Evolutionary conservation across 2,113 vertebrate genomes (phyloP), one percentile per base, ranked within the genome.

Genomic region (Apodemus sylvaticus): DNA sequence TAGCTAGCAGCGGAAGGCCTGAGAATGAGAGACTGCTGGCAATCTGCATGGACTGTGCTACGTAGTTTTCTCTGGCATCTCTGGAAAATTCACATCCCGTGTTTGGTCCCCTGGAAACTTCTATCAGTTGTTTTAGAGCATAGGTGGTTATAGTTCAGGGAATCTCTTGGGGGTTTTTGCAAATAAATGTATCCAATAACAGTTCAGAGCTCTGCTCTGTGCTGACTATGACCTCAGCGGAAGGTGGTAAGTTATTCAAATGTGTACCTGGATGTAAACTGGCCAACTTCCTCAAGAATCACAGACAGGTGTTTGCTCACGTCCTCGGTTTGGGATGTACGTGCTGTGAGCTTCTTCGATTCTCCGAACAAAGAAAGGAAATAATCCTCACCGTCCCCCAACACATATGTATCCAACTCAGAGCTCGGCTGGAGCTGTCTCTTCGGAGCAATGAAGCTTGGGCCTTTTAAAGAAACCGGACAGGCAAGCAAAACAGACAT

Each of bases 211-310:
- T 88, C 87, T 39, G 51, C 55, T 94, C 77, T 22, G 31, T n/a
- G 26, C 19, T 48, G 48, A 83, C 29, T 42, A n/a, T 64, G 64
- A 62, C 7, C 7, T 9, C 29, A n/a, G 45, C 2, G 74, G 70
- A 71, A 53, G 17, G 60, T 17, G 62, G 9, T 74, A 91, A 81
- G 42, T 29, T 58, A 45, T 83, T 92, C 17, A 58, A 55, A 7
- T 60, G 53, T 60, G 34, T 97, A 98, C 97, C 98, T 98, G 93
- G n/a, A 97, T 94, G 89, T 82, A 94, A 73, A 94, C 4, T 95
- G 94, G 60, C 45, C 92, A 39, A 89, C 85, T 77, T 97, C 87
- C 89, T 95, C 79, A 29, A 60, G n/a, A 51, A 92, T 90, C 17
- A 77, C 58, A 64, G 91, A 96, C 6, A 96, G 88, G 42, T 92